Evolutionary conservation across 37 sponge, comb jelly and placozoan species (phyloP), one percentile per base, ranked within the genome.

Genomic region (Mnemiopsis leidyi): DNA sequence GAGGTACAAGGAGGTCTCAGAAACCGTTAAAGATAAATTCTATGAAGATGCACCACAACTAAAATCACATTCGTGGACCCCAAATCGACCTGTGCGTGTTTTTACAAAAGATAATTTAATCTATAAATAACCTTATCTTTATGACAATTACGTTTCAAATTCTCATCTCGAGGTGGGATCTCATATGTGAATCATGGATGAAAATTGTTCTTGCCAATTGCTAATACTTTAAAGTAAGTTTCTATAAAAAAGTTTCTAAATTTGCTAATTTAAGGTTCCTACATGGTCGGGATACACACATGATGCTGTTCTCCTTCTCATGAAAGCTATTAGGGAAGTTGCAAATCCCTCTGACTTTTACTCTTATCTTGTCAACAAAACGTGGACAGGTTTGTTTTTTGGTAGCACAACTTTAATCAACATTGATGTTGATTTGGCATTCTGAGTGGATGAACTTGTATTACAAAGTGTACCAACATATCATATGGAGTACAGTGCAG

Each of bases 251-350:
- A n/a, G n/a, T n/a, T n/a, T n/a, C n/a, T n/a, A n/a, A n/a, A n/a
- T n/a, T n/a, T n/a, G n/a, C n/a, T n/a, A n/a, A n/a, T n/a, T n/a
- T n/a, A 3, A 71, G 75, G 75, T 71, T 29, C 75, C 75, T 29
- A n/a, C 30, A 7, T 71, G 75, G 75, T 71, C 75, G 3, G 75
- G 75, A n/a, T 71, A 71, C 75, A 71, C 75, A 7, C 30, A 71
- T 18, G 75, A 71, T 25, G 75, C 75, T 7, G 30, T 25, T 18
- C 75, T 71, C 3, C n/a, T 71, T 2, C n/a, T 71, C 3, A 71
- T 71, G 75, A 71, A 71, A 28, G 75, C 75, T 23, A n/a, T 71
- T 5, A n/a, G 20, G 30, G 25, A n/a, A 18, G n/a, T 23, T 7
- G 20, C 2, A 5, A 7, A 71, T 71, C 75, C 75, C 3, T 29